phyloP scores from a whole-genome alignment of 1,140 invertebrate species.

The Drosophila grimshawi region DNA sequence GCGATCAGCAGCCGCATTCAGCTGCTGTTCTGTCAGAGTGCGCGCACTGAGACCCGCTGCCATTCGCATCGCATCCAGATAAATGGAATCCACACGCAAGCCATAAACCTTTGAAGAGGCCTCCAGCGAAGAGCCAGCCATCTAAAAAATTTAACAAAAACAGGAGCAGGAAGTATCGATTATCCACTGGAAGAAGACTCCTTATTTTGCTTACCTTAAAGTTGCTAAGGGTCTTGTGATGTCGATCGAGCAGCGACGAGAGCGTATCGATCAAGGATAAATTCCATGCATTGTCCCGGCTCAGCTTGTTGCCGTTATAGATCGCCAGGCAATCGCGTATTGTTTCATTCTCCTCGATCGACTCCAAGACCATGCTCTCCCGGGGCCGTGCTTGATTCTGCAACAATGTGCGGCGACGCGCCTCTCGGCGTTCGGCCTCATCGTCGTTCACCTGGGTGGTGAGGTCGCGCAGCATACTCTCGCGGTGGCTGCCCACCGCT shows the following conservation, averaged over 20 bases:
- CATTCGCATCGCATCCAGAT: conserved; percentile 89
- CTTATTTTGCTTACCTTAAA: conserved; percentile 85
- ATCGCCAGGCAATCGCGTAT: conserved; percentile 76
- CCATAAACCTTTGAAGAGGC: conserved; percentile 91
- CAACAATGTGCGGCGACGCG: conserved; percentile 64
- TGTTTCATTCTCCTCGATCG: conserved; percentile 76
- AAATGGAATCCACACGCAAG: conserved; percentile 89
- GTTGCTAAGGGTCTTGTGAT: conserved; percentile 87
- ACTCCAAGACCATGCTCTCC: conserved; percentile 42
- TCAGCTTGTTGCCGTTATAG: conserved; percentile 87
- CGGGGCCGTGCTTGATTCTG: conserved; percentile 45
- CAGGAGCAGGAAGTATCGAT: neutral
- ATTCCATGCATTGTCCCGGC: conserved; percentile 90
- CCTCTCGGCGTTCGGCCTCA: conserved; percentile 77
- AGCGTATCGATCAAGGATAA: conserved; percentile 91
- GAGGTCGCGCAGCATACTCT: conserved; percentile 48
- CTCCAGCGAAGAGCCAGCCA: conserved; percentile 89
- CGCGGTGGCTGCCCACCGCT: conserved; percentile 69
- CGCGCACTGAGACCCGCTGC: conserved; percentile 85
- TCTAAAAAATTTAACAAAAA: conserved; percentile 35
- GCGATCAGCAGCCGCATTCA: conserved; percentile 61
- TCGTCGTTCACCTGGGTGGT: conserved; percentile 74
- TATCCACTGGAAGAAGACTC: neutral
- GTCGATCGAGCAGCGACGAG: conserved; percentile 87
- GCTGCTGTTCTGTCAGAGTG: conserved; percentile 59